Evolutionary conservation across 1,140 invertebrate species (phyloP).

Genomic region (Cylas formicarius): DNA sequence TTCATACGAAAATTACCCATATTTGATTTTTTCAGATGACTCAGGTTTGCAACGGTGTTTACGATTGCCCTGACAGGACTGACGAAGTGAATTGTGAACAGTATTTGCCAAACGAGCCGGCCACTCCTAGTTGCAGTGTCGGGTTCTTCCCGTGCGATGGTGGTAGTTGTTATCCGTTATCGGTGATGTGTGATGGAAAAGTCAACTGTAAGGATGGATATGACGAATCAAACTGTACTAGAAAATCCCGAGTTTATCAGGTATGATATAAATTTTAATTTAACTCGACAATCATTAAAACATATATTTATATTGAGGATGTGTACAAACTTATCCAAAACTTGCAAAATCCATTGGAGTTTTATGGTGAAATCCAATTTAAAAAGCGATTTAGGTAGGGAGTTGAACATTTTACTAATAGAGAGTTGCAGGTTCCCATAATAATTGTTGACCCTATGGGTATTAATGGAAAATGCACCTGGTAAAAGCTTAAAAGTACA

Average conservation of each 20-base stretch:
- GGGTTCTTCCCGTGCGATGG: conserved; percentile 59
- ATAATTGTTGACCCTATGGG: too few species aligned
- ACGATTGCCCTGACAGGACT: conserved; percentile 68
- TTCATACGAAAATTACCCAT: background rate
- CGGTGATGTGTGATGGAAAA: conserved; percentile 57
- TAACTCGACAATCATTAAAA: too few species aligned
- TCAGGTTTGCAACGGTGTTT: conserved; percentile 58
- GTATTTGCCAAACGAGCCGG: conserved; percentile 35
- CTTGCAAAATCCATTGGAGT: too few species aligned
- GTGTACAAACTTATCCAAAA: too few species aligned
- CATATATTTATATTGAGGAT: too few species aligned
- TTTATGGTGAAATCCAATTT: too few species aligned
- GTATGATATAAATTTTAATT: conserved; percentile 7
- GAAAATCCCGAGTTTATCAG: conserved; percentile 46
- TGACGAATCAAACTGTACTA: conserved; percentile 63
- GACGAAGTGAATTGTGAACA: conserved; percentile 56
- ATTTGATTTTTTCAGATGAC: conserved; percentile 28
- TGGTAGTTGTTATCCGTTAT: conserved; percentile 51
- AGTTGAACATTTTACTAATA: too few species aligned
- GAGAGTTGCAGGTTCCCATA: too few species aligned
- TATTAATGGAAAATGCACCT: too few species aligned
- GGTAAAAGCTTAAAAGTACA: too few species aligned
- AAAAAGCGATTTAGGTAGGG: too few species aligned
- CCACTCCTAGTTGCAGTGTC: conserved; percentile 45
- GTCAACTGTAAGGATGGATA: conserved; percentile 62